Evolutionary conservation across 2,888 invertebrate species (phyloP).

Genomic region (Euplagia quadripunctaria): DNA sequence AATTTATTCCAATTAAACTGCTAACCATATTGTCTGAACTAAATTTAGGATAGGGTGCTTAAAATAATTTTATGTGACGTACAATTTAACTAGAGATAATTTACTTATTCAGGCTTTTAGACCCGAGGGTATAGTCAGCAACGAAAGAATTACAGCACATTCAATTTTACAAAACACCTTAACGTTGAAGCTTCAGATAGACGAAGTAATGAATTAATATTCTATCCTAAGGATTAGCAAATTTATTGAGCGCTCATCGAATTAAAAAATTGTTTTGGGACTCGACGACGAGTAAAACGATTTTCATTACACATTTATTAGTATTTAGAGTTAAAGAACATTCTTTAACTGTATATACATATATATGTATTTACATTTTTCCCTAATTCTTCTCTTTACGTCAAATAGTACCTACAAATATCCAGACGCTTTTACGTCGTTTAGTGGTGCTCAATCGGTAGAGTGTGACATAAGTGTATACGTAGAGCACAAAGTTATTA

Average conservation of each 20-base stretch:
- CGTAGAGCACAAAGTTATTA: background rate
- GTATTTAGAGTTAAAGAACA: too few relatives aligned
- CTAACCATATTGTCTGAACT: background rate
- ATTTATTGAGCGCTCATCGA: too few relatives aligned
- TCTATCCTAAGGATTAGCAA: too few relatives aligned
- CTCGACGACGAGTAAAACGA: too few relatives aligned
- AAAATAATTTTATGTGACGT: conserved; percentile 29
- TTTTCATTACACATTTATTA: too few relatives aligned
- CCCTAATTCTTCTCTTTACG: too few relatives aligned
- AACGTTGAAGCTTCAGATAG: background rate
- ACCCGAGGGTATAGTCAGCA: conserved; percentile 1
- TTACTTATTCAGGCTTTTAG: conserved; percentile 39
- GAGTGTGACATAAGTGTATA: background rate
- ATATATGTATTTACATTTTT: too few relatives aligned
- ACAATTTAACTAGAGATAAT: conserved; percentile 27
- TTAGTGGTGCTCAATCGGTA: background rate
- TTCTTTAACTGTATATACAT: too few relatives aligned
- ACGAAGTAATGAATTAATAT: background rate
- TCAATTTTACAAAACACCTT: background rate
- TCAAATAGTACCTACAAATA: background rate
- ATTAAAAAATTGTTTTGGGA: too few relatives aligned
- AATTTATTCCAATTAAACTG: background rate
- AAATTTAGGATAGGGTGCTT: background rate
- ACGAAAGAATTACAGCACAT: background rate
- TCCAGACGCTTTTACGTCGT: background rate